These are phyloP conservation scores for Bathynomus jamesi DNA, from an alignment of 1,140 invertebrate species.

Conservation along the genomic window DNA sequence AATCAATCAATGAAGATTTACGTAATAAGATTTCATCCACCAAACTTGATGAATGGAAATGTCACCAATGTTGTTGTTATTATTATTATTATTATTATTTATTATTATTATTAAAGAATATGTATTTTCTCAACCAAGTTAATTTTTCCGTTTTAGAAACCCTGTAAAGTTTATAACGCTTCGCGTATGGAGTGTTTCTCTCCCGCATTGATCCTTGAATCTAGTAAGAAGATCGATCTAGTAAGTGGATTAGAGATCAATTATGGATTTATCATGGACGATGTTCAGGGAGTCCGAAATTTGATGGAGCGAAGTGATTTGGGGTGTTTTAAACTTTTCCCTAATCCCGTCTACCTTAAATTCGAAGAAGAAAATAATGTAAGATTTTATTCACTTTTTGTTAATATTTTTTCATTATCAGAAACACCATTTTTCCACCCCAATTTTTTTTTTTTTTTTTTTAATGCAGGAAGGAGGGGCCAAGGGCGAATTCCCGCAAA, in stretches of 20 bases:
- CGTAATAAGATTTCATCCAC: too few relatives aligned
- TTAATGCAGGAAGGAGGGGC: too few relatives aligned
- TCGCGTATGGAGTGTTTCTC: conserved; percentile 79
- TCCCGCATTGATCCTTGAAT: conserved; percentile 60
- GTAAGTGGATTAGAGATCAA: conserved; percentile 54
- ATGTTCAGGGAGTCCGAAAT: conserved; percentile 75
- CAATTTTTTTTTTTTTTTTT: too few relatives aligned
- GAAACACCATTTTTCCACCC: too few relatives aligned
- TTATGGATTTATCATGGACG: conserved; percentile 93
- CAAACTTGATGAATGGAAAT: too few relatives aligned
- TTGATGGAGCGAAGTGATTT: conserved; percentile 53
- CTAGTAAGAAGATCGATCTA: conserved; percentile 56
- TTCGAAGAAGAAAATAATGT: conserved; percentile 67
- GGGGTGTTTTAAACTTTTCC: conserved; percentile 72
- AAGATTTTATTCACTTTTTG: too few relatives aligned
- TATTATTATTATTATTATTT: too few relatives aligned
- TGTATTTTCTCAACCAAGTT: neutral
- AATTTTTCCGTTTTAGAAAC: conserved; percentile 46
- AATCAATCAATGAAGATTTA: too few relatives aligned
- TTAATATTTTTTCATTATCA: too few relatives aligned
- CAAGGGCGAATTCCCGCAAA: too few relatives aligned
- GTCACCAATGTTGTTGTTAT: too few relatives aligned
- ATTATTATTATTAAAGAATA: too few relatives aligned
- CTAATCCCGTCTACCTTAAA: conserved; percentile 78
- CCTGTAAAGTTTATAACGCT: conserved; percentile 65